Evolutionary conservation across 2,113 vertebrate species (phyloP), one percentile per base, ranked within the genome.

Genomic region (Fulmarus glacialis): DNA sequence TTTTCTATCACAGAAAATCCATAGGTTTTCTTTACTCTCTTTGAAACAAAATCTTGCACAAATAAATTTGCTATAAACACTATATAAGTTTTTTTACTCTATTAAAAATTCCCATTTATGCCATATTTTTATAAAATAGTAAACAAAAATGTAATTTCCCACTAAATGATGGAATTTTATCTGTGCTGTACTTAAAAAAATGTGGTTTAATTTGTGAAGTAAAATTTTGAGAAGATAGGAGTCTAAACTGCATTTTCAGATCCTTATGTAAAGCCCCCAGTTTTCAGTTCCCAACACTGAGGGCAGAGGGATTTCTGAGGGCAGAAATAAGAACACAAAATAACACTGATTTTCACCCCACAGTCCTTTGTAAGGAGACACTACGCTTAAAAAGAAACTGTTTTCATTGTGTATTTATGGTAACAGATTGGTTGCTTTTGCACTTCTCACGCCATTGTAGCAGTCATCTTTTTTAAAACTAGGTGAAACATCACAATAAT

Each of bases 61-160:
- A 52, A 42, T 34, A 34, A 59, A 52, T 45, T 80, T 64, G 2
- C 4, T 53, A 47, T 73, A 66, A 73, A 34, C 5, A 16, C 1
- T 9, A 60, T 3, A 15, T 6, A 29, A 40, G n/a, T 2, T 0
- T 2, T 67, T 47, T 56, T 12, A 23, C 34, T 2, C 11, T 24
- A n/a, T 29, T 38, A 52, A 4, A 81, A 60, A 77, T 53, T 59
- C 1, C 0, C 3, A 40, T 70, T 77, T 78, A 7, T 52, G 40
- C 0, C 6, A 9, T 64, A 55, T 42, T 78, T 87, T 82, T 70
- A 3, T 12, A 58, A 92, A 79, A 52, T 29, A 24, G 38, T 58
- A 58, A 66, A 43, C 8, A 55, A 81, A 78, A 82, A 45, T 8
- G 12, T 24, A 36, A 47, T 82, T 75, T 81, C 4, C 11, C 4